phyloP scores from a whole-genome alignment of 1,140 invertebrate genomes.

The Hylyphantes graminicola region DNA sequence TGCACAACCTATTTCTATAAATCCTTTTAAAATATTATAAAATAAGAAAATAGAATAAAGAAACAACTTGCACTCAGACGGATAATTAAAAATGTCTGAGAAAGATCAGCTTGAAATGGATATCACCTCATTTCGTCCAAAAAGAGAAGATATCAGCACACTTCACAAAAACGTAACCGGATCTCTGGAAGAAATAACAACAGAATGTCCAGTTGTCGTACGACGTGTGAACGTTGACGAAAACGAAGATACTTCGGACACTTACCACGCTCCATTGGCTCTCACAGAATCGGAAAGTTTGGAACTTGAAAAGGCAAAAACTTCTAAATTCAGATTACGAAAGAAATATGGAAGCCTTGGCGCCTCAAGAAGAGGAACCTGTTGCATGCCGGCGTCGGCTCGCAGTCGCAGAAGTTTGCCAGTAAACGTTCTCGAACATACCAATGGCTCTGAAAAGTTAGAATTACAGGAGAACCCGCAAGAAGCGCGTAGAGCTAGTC shows the following conservation, averaged over 20 bases:
- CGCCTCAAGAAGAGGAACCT: background rate
- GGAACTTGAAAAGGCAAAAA: background rate
- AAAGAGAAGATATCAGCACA: no score
- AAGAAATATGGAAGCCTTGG: conserved; percentile 3
- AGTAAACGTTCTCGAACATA: background rate
- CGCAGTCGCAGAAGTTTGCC: conserved; percentile 5
- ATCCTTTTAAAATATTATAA: no score
- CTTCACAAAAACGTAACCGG: no score
- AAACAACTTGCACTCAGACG: no score
- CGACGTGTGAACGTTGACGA: conserved; percentile 21
- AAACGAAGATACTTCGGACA: conserved; percentile 31
- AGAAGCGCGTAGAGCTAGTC: background rate
- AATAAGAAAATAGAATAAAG: no score
- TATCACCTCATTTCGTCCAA: no score
- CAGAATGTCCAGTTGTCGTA: conserved; percentile 15
- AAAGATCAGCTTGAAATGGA: no score
- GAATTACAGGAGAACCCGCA: background rate
- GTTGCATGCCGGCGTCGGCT: background rate
- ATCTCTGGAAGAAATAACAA: background rate
- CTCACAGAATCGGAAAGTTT: background rate
- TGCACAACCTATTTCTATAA: no score
- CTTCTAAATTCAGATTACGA: background rate
- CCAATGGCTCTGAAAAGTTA: background rate
- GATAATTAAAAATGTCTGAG: no score
- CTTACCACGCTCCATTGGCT: conserved; percentile 4